A percentile compares a stretch with the other conserved stretches of the same genome.
Evolutionary conservation across 2,113 vertebrate species (phyloP).

Genomic region (Bungarus multicinctus): DNA sequence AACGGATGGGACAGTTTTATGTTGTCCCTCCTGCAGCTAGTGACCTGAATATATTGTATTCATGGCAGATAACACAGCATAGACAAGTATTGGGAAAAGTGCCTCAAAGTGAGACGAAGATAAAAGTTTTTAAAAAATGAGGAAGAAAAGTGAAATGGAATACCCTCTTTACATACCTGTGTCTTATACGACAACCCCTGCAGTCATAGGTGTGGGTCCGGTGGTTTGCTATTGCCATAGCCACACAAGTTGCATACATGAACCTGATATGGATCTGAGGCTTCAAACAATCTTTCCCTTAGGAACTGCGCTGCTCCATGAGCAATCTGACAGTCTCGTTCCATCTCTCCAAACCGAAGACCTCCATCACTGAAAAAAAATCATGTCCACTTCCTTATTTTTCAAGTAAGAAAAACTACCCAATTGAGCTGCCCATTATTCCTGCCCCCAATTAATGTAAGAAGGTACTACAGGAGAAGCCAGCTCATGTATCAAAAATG

Average conservation of each 20-base stretch:
- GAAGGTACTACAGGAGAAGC: not conserved
- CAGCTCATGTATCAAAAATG: not conserved
- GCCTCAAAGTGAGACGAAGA: not conserved
- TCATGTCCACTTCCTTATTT: not conserved
- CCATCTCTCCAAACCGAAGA: conserved; percentile 98
- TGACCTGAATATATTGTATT: not conserved
- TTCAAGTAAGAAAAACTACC: not conserved
- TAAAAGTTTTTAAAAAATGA: not conserved
- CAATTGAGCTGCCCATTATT: not conserved
- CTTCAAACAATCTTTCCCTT: conserved; percentile 92
- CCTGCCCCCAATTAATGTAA: not conserved
- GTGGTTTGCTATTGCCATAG: conserved; percentile 97
- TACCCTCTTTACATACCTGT: conserved; percentile 75
- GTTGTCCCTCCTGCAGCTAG: not conserved
- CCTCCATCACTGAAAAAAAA: conserved; percentile 83
- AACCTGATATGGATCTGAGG: conserved; percentile 96
- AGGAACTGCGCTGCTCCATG: conserved; percentile 97
- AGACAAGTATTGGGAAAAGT: not conserved
- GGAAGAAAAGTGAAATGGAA: not conserved
- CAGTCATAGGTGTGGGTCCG: conserved; percentile 97
- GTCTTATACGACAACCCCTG: conserved; percentile 95
- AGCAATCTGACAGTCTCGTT: conserved; percentile 97
- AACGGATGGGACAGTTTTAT: not conserved
- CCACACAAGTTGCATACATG: conserved; percentile 96
- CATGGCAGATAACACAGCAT: not conserved